phyloP scores from a whole-genome alignment of 2,113 vertebrate genomes.

The Vulpes vulpes region DNA sequence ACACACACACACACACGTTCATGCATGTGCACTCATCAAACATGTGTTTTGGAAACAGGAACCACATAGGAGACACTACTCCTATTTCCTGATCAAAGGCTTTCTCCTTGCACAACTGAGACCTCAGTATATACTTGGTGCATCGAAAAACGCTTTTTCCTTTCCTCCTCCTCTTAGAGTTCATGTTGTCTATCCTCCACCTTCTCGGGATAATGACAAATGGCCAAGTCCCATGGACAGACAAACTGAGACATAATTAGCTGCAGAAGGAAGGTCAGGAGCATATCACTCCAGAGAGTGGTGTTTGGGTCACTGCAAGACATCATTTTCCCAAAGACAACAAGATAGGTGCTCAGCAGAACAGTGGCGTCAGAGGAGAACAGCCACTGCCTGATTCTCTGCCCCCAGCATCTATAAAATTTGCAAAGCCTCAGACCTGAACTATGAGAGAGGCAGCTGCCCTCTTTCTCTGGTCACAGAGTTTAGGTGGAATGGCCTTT shows the following conservation, averaged over 20 bases:
- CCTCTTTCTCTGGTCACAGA: neutral
- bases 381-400: neutral
- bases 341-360: neutral
- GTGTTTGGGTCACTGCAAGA: neutral
- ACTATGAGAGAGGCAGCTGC: rapidly evolving
- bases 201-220: neutral
- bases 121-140: neutral
- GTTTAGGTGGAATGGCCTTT: too few species aligned
- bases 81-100: neutral
- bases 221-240: neutral
- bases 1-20: neutral
- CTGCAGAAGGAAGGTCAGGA: neutral
- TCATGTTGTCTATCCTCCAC: neutral
- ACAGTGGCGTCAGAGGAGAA: rapidly evolving
- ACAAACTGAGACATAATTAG: neutral
- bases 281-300: neutral
- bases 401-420: too few species aligned
- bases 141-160: neutral
- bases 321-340: neutral
- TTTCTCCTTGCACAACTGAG: neutral
- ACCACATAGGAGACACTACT: neutral
- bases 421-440: rapidly evolving
- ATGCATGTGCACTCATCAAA: neutral
- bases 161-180: neutral
- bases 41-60: neutral